Evolutionary conservation across 2,888 invertebrate species (phyloP).

Genomic region (Polymixis flavicincta): DNA sequence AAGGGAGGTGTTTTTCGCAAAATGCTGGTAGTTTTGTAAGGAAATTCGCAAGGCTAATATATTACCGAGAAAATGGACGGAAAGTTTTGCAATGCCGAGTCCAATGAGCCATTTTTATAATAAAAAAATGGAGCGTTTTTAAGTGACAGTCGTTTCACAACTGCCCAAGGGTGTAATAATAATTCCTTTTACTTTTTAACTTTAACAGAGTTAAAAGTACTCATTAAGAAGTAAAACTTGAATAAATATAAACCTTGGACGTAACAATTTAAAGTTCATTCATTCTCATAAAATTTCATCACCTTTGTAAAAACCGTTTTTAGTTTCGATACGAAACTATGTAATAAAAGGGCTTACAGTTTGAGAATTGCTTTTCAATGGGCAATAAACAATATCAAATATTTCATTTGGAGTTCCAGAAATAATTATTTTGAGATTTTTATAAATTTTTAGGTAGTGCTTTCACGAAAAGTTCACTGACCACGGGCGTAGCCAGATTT

Average conservation of each 20-base stretch:
- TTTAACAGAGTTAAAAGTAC: slow-evolving; percentile 20
- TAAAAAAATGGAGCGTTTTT: neutral
- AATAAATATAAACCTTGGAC: slow-evolving; percentile 7
- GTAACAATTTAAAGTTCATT: neutral
- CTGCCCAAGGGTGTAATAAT: neutral
- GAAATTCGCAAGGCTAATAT: neutral
- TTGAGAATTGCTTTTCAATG: neutral
- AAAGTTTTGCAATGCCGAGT: neutral
- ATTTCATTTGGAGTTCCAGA: neutral
- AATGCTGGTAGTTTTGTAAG: slow-evolving; percentile 11
- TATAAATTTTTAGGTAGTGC: neutral
- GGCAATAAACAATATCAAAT: neutral
- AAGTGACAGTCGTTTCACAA: neutral
- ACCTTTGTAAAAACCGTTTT: neutral
- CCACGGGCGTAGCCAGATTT: too few relatives aligned
- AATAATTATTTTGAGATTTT: neutral
- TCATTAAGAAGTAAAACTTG: neutral
- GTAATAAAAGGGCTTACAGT: neutral
- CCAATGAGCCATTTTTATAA: neutral
- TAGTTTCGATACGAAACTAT: slow-evolving; percentile 19
- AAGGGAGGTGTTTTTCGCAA: slow-evolving; percentile 25
- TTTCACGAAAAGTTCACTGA: neutral
- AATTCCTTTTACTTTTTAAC: slow-evolving; percentile 4
- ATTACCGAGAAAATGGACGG: neutral
- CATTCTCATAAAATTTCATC: slow-evolving; percentile 5